Evolutionary conservation across 2,797 vertebrate species (phyloP).

Genomic region (Setipinna tenuifilis): DNA sequence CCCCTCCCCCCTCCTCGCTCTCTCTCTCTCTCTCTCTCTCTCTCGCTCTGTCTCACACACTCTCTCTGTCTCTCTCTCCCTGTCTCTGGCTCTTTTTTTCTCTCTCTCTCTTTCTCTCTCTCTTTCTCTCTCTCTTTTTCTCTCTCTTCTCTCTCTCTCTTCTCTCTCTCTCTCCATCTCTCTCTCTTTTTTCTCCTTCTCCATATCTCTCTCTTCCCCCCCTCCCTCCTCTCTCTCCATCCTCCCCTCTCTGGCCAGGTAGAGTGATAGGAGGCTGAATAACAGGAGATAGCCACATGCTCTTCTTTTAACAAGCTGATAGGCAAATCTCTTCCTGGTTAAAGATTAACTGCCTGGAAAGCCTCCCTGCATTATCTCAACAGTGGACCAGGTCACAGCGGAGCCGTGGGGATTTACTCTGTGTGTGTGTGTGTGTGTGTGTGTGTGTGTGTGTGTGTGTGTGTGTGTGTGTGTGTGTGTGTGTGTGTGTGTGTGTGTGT

Average conservation of each 20-base stretch:
- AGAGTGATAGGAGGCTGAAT: slow-evolving; percentile 61
- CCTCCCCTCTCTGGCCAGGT: not conserved
- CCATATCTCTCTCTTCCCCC: not conserved
- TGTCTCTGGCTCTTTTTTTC: not conserved
- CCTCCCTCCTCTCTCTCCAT: too few species aligned
- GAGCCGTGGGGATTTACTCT: slow-evolving; percentile 76
- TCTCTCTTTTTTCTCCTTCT: not conserved
- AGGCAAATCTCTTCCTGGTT: slow-evolving; percentile 82
- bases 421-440: slow-evolving; percentile 59
- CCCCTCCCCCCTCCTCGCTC: not conserved
- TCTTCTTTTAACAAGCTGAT: slow-evolving; percentile 81
- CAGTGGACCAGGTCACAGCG: slow-evolving; percentile 68
- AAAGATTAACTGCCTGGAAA: slow-evolving; percentile 77
- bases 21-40: not conserved
- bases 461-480: slow-evolving; percentile 48
- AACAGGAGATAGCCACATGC: slow-evolving; percentile 64
- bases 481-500: slow-evolving; percentile 42
- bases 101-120: not conserved
- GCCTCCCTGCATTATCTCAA: slow-evolving; percentile 76
- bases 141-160: not conserved
- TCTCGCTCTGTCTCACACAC: not conserved
- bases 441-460: slow-evolving; percentile 49
- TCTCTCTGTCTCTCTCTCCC: not conserved
- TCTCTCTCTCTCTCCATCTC: not conserved
- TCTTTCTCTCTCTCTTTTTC: not conserved